phyloP scores from a whole-genome alignment of 2,888 invertebrate genomes.

The Catocala fraxini region DNA sequence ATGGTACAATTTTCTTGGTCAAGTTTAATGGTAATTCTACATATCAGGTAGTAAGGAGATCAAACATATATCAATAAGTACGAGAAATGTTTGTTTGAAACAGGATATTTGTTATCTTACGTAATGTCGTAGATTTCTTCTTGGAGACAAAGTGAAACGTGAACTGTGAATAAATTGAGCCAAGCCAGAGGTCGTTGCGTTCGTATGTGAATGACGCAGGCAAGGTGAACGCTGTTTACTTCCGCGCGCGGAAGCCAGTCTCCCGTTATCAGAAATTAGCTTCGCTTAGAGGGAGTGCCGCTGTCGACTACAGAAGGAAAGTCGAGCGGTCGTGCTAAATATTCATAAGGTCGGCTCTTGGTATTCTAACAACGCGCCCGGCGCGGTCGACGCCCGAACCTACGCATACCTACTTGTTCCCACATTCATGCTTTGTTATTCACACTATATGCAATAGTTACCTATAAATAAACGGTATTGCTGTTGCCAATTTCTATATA shows the following conservation, averaged over 20 bases:
- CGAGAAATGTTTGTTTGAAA: slow-evolving; percentile 11
- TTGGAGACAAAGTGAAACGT: slow-evolving; percentile 44
- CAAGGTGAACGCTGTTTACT: slow-evolving; percentile 59
- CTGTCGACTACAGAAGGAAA: slow-evolving; percentile 71
- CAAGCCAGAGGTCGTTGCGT: slow-evolving; percentile 36
- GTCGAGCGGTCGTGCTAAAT: slow-evolving; percentile 71
- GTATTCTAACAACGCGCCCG: slow-evolving; percentile 73
- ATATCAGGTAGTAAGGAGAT: not conserved
- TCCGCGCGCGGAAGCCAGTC: slow-evolving; percentile 60
- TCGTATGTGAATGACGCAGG: slow-evolving; percentile 40
- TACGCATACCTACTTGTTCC: slow-evolving; percentile 63
- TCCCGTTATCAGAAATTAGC: slow-evolving; percentile 67
- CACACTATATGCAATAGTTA: slow-evolving; percentile 33
- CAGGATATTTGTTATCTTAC: slow-evolving; percentile 29
- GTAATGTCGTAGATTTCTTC: slow-evolving; percentile 32
- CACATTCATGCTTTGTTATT: slow-evolving; percentile 53
- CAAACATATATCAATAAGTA: not conserved
- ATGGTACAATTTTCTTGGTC: slow-evolving; percentile 37
- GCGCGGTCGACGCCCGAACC: slow-evolving; percentile 75
- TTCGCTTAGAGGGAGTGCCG: slow-evolving; percentile 62
- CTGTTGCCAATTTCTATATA: slow-evolving; percentile 12
- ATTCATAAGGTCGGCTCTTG: slow-evolving; percentile 74
- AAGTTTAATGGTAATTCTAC: slow-evolving; percentile 31
- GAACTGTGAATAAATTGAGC: slow-evolving; percentile 33
- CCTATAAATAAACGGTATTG: slow-evolving; percentile 19